Evolutionary conservation across 1,140 invertebrate genomes (phyloP), one percentile per base, ranked within the genome.

Genomic region (Tetragonula clypearis): DNA sequence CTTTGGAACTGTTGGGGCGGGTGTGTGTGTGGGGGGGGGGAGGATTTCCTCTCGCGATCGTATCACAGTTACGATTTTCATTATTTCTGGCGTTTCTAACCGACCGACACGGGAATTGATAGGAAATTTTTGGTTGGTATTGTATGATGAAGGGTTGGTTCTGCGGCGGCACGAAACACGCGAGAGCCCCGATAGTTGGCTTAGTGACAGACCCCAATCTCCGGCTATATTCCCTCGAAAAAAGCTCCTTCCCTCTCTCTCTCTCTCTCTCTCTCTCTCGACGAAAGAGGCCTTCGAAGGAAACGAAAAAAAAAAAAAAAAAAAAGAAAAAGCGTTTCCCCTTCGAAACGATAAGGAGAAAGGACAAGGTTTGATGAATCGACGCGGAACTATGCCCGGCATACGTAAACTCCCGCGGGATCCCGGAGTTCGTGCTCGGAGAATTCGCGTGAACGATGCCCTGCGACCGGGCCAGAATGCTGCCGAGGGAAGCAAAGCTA

Each of bases 201-300:
- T 91, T 86, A 74, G 87, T 91, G 87, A 91, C 91, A 92, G 88
- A 75, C 83, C 89, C 89, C 90, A 92, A 92, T 92, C 90, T 92
- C 90, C 90, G 89, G 87, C 78, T 86, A 41, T 69, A 85, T 85
- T 87, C 79, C 62, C 73, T 30, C 68, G 35, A 69, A 21, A 84
- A 4, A 56, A 75, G 69, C 79, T 82, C 53, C 8, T 11, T 49
- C 41, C 58, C 9, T 56, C 68, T 5, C n/a, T 53, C 53, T 19
- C 53, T n/a, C n/a, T 66, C 15, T 17, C 49, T 26, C n/a, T 35
- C 21, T 17, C n/a, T 21, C 55, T 15, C 19, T 26, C 56, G 21
- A 65, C 23, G 30, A 30, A 41, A 41, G 41, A 41, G 41, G 6
- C 41, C 41, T 41, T 6, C 30, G 30, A 6, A 41, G 41, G 41